Base-by-base conservation (phyloP, 2,113 vertebrate species). In the Casuarius casuarius region DNA sequence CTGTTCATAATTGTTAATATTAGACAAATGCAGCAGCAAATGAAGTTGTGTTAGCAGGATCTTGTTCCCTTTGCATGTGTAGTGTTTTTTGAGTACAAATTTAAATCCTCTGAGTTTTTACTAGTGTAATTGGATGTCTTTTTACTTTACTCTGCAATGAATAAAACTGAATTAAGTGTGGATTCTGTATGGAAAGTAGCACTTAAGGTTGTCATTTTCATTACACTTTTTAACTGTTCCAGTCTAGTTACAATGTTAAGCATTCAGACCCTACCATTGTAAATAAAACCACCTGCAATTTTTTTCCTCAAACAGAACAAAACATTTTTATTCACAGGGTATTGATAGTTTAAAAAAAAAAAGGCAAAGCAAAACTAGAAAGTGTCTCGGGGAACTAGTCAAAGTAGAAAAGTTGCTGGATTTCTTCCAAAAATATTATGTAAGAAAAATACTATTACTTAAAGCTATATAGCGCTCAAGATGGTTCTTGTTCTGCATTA, bases 1-100 rank as follows among this genome's bases (percentile, higher is more conserved):
- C 98, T 99, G 99, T 99, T 99, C 98, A 99, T 99, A 99, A 98
- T 99, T 99, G 99, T 99, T 99, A 98, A 99, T 99, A 99, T 98
- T 99, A 98, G 98, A 98, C 97, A 98, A 99, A 98, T 98, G 98
- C 98, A 98, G 97, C 98, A 98, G 97, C 98, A 98, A 97, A 98
- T 97, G 97, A 97, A 96, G 94, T 98, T 98, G 97, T 98, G 97
- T 97, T 98, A 98, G 99, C 98, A 98, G 99, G 98, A 97, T 97
- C 90, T 97, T 86, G 97, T 98, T 98, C 97, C 97, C 97, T 98
- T 98, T 98, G 97, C 98, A 98, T 98, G 98, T 98, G 98, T 98
- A 98, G 96, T 98, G 95, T 70, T 85, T 87, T 78, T 93, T 94
- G 94, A 97, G 96, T 97, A 97, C 91, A 96, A 83, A 97, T 92